phyloP scores from a whole-genome alignment of 2,113 vertebrate genomes.

The Harpagus bidentatus region DNA sequence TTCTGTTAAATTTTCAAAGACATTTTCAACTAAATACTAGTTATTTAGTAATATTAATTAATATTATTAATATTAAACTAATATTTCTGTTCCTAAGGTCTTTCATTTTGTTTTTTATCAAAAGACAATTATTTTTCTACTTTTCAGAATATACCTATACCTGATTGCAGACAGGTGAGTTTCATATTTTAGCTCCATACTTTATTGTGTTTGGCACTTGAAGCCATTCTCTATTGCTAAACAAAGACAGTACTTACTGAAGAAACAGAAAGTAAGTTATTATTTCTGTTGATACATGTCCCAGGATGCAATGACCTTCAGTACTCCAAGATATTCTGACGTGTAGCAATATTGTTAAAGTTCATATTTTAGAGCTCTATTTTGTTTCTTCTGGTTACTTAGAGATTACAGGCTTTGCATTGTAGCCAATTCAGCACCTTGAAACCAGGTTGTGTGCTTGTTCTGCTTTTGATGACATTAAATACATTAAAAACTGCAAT shows the following conservation, averaged over 20 bases:
- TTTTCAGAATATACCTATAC: neutral
- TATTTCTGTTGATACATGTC: neutral
- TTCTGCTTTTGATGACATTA: neutral
- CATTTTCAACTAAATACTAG: neutral
- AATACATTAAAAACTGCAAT: neutral
- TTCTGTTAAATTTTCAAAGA: neutral
- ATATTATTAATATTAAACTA: neutral
- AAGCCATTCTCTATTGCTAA: neutral
- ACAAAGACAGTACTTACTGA: neutral
- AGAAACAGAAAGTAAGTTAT: neutral
- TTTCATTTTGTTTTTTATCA: neutral
- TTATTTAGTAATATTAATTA: too few species aligned
- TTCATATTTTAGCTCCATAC: neutral
- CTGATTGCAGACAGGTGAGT: rapidly evolving
- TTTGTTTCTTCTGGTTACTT: neutral
- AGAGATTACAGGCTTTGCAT: neutral
- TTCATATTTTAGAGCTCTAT: neutral
- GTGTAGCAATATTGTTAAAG: neutral
- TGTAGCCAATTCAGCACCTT: neutral
- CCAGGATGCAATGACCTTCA: neutral
- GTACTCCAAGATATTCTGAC: neutral
- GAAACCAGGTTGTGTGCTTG: neutral
- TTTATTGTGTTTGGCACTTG: neutral
- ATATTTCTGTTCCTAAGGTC: neutral
- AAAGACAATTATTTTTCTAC: rapidly evolving